Evolutionary conservation across 2,797 vertebrate species (phyloP).

Genomic region (Pteropus rufus): DNA sequence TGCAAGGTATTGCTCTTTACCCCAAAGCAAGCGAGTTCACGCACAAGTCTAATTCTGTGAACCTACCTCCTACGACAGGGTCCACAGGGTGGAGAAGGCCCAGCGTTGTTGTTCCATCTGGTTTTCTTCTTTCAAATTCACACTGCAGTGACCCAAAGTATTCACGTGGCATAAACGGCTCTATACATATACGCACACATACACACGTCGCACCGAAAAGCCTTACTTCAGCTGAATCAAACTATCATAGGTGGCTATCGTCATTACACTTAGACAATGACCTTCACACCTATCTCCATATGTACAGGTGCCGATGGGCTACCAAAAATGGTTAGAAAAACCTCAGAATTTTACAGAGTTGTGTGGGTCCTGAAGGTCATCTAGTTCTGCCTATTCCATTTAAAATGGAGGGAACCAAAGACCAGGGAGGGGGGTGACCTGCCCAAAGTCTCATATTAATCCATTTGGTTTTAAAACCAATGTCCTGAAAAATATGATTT

Average conservation of each 20-base stretch:
- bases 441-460: neutral
- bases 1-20: neutral
- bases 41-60: neutral
- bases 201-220: neutral
- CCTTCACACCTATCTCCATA: neutral
- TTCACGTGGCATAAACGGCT: neutral
- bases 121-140: slow-evolving; percentile 92
- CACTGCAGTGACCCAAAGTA: slow-evolving; percentile 83
- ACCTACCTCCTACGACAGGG: slow-evolving; percentile 88
- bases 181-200: neutral
- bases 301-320: neutral
- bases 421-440: neutral
- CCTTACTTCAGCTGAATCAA: neutral
- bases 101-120: slow-evolving; percentile 94
- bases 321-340: neutral
- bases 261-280: neutral
- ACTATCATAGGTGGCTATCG: neutral
- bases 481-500: neutral
- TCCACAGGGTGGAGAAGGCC: slow-evolving; percentile 94
- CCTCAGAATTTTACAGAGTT: neutral
- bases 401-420: neutral
- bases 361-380: too few relatives aligned
- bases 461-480: neutral
- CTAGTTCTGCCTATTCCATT: neutral
- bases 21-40: neutral